Base-by-base conservation (phyloP, 2,888 invertebrate genomes). In the Calliphora vomitoria region DNA sequence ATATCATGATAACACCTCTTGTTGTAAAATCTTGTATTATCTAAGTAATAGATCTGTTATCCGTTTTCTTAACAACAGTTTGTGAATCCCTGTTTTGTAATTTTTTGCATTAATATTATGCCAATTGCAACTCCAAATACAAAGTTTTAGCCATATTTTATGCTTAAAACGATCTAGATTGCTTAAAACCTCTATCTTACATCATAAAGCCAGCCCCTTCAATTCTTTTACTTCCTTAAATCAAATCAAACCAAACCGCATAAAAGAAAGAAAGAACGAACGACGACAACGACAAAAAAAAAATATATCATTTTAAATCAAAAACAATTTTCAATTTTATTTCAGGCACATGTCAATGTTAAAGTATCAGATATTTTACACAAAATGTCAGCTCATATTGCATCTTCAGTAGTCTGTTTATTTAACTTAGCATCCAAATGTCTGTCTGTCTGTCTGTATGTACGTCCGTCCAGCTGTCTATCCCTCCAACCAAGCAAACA, bases 321-420 rank as follows among this genome's bases (percentile, higher is more conserved):
- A 85, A 87, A 85, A 71, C 85, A 87, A 87, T 85, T 87, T 87
- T 87, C 79, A 87, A 87, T 87, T 87, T 87, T 87, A 87, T 87
- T 87, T 87, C 87, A 87, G 87, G 87, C 87, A 87, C 87, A 87
- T 87, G 87, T 87, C 87, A 87, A 85, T 82, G 85, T 82, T 85
- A 87, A 85, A 85, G 87, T 87, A 85, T 87, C 84, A 69, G 79
- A 84, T 87, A 85, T 82, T 85, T 85, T 85, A 85, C 87, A 82
- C 85, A 87, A 85, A 87, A 84, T 76, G 82, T 85, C 87, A 78
- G 78, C 76, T 84, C 82, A 85, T 85, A 85, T 87, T 82, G 78
- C 82, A 78, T 78, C 85, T 82, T 82, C 85, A 87, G 82, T 82
- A 82, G 86, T 76, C 58, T 78, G 87, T 80, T 85, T 85, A 69